A percentile compares a stretch with the other conserved stretches of the same genome.
These are phyloP conservation scores for Phataginus tetradactyla DNA, from an alignment of 2,797 vertebrate species.

Conservation along the genomic window DNA sequence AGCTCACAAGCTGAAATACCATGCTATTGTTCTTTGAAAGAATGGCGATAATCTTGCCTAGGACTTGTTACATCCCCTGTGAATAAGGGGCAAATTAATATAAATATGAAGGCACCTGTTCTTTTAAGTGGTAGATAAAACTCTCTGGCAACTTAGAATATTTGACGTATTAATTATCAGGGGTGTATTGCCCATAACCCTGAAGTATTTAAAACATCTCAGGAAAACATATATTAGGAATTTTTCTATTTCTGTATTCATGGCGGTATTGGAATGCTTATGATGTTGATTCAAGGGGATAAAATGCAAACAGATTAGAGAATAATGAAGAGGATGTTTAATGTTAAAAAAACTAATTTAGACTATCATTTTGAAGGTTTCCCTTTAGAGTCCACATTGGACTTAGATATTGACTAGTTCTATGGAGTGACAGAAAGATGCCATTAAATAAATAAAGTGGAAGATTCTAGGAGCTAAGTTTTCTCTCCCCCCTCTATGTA, in stretches of 20 bases:
- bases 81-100: background rate
- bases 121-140: background rate
- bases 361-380: background rate
- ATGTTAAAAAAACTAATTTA: background rate
- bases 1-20: background rate
- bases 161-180: background rate
- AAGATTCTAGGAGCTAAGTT: background rate
- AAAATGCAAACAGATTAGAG: background rate
- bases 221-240: background rate
- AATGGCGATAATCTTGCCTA: background rate
- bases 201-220: conserved; percentile 7
- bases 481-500: background rate
- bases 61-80: background rate
- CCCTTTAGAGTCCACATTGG: background rate
- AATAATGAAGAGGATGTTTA: background rate
- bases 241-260: background rate
- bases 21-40: background rate
- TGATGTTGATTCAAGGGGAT: background rate
- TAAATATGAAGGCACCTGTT: background rate
- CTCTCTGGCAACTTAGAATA: background rate
- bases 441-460: background rate
- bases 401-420: background rate
- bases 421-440: background rate
- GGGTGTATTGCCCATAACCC: background rate
- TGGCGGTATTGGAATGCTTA: background rate